Base-by-base conservation (phyloP, 2,113 vertebrate genomes). In the Charadrius vociferus region DNA sequence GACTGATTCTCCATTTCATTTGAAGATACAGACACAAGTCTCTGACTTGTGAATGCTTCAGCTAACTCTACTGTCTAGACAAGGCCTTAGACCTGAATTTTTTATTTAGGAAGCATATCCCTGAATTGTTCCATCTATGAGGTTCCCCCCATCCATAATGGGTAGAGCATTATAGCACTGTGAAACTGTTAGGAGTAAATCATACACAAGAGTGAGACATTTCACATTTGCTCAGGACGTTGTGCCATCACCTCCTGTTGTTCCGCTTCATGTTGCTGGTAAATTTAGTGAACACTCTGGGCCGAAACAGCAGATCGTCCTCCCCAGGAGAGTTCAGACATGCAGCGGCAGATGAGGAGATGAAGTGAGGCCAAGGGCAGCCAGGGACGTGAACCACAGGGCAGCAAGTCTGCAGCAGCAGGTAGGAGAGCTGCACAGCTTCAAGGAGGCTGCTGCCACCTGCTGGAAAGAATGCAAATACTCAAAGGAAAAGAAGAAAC, bases 361-460 rank as follows among this genome's bases (percentile, higher is more conserved):
- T 49, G 45, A 79, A 84, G 58, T 2, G 45, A 89, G 65, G 66
- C 61, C 81, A 72, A 74, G 86, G 74, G 74, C 73, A 92, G 81
- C 30, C 79, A 30, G 62, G 81, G 61, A 74, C 70, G 14, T 21
- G 49, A 36, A 79, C 36, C 52, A 10, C 22, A 2, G 6, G 9
- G 41, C 58, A 55, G 72, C 20, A 21, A 16, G 15, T 47, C 24
- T n/a, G 66, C 70, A 17, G 53, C 92, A 75, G 81, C 32, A 39
- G 36, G 24, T 62, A 4, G 70, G 36, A 56, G 39, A 49, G 62
- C 36, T 4, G 86, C 53, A 3, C 36, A 32, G 72, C 62, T 59
- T 12, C 26, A 91, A 92, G 94, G 84, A 88, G 37, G 41, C 37
- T 97, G 80, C 92, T 96, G 80, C 96, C 97, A 95, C 80, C 97